Conservation (phyloP, 53 echinoderm and acorn worm species). For the Echinometra lucunter region DNA sequence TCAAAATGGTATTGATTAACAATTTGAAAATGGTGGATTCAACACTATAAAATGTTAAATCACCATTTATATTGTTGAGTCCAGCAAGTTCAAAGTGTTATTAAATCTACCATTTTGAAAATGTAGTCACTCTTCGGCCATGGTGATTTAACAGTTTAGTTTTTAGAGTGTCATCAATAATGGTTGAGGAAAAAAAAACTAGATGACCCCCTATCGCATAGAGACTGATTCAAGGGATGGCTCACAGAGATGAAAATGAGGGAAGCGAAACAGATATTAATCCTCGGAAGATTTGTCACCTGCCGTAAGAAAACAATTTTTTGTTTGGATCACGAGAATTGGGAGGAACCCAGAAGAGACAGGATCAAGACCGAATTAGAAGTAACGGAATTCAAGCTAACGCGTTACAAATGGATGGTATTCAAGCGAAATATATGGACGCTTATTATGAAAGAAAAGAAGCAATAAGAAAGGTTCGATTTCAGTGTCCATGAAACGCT, state of each 20-base stretch:
- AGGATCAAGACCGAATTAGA: background rate
- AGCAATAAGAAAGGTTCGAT: background rate
- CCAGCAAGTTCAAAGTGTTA: no score
- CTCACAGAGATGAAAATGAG: background rate
- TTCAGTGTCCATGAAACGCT: background rate
- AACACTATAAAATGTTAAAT: no score
- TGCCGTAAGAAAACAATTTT: background rate
- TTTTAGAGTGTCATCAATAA: background rate
- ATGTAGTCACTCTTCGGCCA: no score
- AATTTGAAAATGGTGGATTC: no score
- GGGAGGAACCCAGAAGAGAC: background rate
- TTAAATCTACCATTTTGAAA: no score
- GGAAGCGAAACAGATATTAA: conserved; percentile 40
- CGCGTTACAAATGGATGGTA: background rate
- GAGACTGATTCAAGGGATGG: background rate
- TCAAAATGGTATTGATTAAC: no score
- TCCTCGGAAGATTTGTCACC: conserved; percentile 44
- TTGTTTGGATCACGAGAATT: background rate
- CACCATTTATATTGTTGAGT: no score
- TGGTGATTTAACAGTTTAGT: no score
- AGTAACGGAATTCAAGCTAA: background rate
- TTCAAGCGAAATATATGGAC: background rate
- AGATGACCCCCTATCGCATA: background rate
- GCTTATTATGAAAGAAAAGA: background rate
- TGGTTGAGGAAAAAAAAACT: background rate